Conservation (phyloP, 2,113 vertebrate species). For the Balaeniceps rex region DNA sequence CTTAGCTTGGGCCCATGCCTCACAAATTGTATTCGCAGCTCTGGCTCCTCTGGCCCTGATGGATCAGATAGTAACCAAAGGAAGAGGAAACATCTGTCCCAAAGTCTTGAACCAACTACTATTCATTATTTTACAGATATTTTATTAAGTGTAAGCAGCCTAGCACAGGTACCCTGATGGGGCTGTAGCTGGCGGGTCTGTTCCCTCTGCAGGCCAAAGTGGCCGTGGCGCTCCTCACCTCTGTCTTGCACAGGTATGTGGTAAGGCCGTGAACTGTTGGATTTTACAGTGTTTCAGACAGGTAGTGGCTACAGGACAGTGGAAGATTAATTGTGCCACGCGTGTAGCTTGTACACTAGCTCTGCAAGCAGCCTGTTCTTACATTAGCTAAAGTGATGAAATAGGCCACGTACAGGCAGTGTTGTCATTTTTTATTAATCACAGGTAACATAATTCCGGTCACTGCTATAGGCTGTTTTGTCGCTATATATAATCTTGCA, state of each 20-base stretch:
- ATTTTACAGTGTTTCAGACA: background rate
- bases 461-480: slow-evolving; percentile 8
- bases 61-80: background rate
- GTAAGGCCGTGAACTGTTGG: background rate
- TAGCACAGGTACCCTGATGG: background rate
- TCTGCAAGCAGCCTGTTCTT: background rate
- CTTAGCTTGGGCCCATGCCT: background rate
- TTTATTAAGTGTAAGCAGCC: background rate
- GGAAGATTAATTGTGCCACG: background rate
- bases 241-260: background rate
- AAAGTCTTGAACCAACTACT: background rate
- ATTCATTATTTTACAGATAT: background rate
- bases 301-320: background rate
- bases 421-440: slow-evolving; percentile 48
- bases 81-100: background rate
- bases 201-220: background rate
- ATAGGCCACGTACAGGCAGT: background rate
- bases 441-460: slow-evolving; percentile 40
- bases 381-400: background rate
- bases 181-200: background rate
- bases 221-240: background rate
- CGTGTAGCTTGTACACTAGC: fast-evolving
- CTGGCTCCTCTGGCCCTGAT: background rate
- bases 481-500: slow-evolving; percentile 4
- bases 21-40: background rate